These are phyloP conservation scores for Boulengeromyrus knoepffleri DNA, from an alignment of 2,113 vertebrate species.

Conservation along the genomic window DNA sequence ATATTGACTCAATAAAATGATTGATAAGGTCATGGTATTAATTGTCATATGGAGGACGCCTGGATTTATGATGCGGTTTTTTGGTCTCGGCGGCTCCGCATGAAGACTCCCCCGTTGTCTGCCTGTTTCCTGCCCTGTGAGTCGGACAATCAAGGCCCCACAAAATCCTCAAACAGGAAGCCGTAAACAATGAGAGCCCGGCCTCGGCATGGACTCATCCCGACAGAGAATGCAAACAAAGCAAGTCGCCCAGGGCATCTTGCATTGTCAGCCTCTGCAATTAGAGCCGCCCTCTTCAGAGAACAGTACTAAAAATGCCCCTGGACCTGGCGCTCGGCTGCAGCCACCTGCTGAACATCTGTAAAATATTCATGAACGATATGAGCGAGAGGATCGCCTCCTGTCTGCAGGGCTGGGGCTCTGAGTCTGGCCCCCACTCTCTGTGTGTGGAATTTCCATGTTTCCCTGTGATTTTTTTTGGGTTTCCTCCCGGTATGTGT, in stretches of 20 bases:
- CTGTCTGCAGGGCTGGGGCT: neutral
- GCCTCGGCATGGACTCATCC: neutral
- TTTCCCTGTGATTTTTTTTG: neutral
- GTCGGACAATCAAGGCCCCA: neutral
- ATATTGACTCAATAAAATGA: neutral
- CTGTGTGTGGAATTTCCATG: neutral
- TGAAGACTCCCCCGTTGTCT: neutral
- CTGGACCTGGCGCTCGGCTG: neutral
- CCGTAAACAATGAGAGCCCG: neutral
- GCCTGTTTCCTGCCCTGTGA: slow-evolving; percentile 8
- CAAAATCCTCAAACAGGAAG: slow-evolving; percentile 14
- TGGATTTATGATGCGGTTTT: neutral
- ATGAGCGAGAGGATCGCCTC: neutral
- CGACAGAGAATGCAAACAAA: slow-evolving; percentile 1
- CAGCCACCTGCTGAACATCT: neutral
- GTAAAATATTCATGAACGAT: neutral
- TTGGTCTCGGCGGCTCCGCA: neutral
- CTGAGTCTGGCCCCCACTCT: neutral
- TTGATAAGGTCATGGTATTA: neutral
- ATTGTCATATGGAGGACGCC: neutral
- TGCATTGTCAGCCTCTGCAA: neutral
- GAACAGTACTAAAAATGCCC: neutral
- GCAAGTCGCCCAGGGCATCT: neutral
- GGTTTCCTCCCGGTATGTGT: neutral
- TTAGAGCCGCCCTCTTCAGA: neutral